Conservation (phyloP, 2,113 vertebrate genomes). For the Prochilodus magdalenae region DNA sequence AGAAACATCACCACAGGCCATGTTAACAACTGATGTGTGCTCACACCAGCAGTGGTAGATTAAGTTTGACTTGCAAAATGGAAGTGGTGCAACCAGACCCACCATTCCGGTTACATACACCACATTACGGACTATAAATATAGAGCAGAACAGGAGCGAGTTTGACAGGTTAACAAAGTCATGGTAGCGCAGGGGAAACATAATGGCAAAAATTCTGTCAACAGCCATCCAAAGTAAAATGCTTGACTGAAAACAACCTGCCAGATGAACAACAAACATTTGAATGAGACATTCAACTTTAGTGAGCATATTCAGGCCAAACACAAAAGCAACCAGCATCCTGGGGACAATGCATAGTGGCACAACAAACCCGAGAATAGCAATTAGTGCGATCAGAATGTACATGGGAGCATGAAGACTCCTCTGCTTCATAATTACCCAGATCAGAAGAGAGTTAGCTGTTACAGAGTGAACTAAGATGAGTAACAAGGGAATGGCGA, state of each 20-base stretch:
- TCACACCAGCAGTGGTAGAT: constrained; percentile 47
- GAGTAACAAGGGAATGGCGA: constrained; percentile 33
- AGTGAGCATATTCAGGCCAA: constrained; percentile 31
- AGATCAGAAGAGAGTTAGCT: constrained; percentile 15
- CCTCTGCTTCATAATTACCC: constrained; percentile 25
- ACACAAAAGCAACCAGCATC: constrained; percentile 25
- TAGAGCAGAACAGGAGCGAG: constrained; percentile 29
- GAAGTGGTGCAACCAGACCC: constrained; percentile 30
- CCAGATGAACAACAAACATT: constrained; percentile 37
- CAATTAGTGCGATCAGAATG: constrained; percentile 39
- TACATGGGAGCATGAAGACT: constrained; percentile 42
- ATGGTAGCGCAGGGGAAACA: constrained; percentile 42
- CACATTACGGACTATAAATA: constrained; percentile 30
- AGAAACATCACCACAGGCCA: constrained; percentile 38
- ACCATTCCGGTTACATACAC: constrained; percentile 24
- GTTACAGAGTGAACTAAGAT: constrained; percentile 29
- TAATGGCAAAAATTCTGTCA: constrained; percentile 44
- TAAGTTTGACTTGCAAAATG: constrained; percentile 36
- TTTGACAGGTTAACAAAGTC: constrained; percentile 41
- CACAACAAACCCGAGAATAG: constrained; percentile 10
- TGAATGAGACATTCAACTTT: constrained; percentile 43
- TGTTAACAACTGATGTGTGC: constrained; percentile 43
- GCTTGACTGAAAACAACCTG: constrained; percentile 39
- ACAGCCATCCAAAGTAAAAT: constrained; percentile 44
- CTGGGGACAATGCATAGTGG: constrained; percentile 31